Percentiles rank a stretch among this genome's conserved stretches.
Evolutionary conservation across 2,888 invertebrate species (phyloP).

Genomic region (Zygaena filipendulae): DNA sequence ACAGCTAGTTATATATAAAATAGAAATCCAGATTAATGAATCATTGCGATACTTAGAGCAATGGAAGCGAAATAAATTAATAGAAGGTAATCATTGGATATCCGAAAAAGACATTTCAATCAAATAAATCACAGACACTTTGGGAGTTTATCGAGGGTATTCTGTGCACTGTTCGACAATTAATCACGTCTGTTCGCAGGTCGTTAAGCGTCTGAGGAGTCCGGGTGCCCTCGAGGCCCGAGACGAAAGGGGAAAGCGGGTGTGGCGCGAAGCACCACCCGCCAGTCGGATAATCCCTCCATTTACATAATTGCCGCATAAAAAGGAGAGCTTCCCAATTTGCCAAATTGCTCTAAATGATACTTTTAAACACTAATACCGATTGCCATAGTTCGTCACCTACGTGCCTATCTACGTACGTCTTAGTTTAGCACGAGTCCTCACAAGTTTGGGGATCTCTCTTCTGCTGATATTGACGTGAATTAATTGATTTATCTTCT

Average conservation of each 20-base stretch:
- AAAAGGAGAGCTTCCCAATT: constrained; percentile 68
- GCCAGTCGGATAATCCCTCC: constrained; percentile 62
- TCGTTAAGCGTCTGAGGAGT: constrained; percentile 49
- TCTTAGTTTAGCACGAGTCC: too few relatives aligned
- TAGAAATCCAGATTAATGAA: too few relatives aligned
- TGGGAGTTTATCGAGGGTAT: constrained; percentile 36
- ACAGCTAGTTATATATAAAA: too few relatives aligned
- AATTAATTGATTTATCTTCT: too few relatives aligned
- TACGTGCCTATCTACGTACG: constrained; percentile 9
- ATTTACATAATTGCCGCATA: constrained; percentile 70
- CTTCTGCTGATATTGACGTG: too few relatives aligned
- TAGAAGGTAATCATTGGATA: constrained; percentile 28
- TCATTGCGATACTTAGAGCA: too few relatives aligned
- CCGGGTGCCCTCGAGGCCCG: constrained; percentile 37
- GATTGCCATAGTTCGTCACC: constrained; percentile 28
- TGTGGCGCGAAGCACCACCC: constrained; percentile 55
- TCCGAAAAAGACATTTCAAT: constrained; percentile 43
- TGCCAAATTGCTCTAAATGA: constrained; percentile 65
- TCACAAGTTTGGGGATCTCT: too few relatives aligned
- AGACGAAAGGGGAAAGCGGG: constrained; percentile 52
- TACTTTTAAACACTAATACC: constrained; percentile 44
- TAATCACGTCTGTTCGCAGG: constrained; percentile 54
- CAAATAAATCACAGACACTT: constrained; percentile 51
- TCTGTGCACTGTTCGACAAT: constrained; percentile 37
- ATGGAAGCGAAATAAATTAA: not conserved